Conservation (phyloP, 2,888 invertebrate species). For the Hypomecis atomaria region DNA sequence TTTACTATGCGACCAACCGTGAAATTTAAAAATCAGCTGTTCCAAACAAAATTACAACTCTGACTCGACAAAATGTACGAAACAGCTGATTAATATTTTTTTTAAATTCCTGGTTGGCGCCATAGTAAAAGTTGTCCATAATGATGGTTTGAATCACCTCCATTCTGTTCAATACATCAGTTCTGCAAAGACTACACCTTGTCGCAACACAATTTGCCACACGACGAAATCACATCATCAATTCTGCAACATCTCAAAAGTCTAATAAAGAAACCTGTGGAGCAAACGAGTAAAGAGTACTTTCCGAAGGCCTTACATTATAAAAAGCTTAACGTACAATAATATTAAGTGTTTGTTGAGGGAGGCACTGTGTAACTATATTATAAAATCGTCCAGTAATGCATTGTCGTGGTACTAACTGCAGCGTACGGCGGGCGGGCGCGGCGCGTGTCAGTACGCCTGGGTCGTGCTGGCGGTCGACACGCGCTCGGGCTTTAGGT, state of each 20-base stretch:
- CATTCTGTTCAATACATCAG: no score
- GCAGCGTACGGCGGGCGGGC: constrained; percentile 73
- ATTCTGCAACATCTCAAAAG: neutral
- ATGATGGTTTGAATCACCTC: no score
- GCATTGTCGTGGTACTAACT: constrained; percentile 62
- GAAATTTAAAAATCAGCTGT: no score
- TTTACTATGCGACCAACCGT: no score
- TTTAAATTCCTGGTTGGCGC: no score
- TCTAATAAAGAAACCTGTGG: no score
- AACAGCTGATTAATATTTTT: no score
- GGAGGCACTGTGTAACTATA: constrained; percentile 62
- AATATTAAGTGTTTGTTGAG: constrained; percentile 59
- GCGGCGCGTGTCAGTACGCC: constrained; percentile 78
- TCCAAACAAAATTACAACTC: no score
- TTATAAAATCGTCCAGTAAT: constrained; percentile 56
- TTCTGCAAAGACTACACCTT: no score
- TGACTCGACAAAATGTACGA: no score
- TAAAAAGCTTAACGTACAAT: constrained; percentile 56
- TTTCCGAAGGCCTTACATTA: constrained; percentile 46
- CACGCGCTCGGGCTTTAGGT: constrained; percentile 75
- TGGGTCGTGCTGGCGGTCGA: constrained; percentile 77
- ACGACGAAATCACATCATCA: neutral
- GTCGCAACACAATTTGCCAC: no score
- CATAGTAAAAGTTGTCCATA: no score
- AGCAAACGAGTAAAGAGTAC: constrained; percentile 22